Percentiles rank a stretch among this genome's conserved stretches.
These are phyloP conservation scores for Ara ararauna DNA, from an alignment of 2,797 vertebrate genomes.

Conservation along the genomic window DNA sequence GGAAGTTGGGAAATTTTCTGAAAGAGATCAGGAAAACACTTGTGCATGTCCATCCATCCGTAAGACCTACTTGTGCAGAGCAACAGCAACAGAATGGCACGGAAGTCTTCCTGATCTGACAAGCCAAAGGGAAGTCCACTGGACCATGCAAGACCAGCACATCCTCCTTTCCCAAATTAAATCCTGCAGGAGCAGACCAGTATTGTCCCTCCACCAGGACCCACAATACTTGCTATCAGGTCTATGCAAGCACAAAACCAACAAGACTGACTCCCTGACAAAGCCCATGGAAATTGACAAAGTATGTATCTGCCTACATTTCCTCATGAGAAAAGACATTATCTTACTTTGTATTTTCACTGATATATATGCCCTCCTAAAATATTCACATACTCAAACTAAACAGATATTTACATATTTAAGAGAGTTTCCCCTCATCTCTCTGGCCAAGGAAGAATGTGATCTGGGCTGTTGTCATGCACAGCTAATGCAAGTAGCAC, in stretches of 20 bases:
- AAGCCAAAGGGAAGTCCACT: background rate
- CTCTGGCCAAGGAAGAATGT: background rate
- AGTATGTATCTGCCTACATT: accelerated
- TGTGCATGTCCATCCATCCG: background rate
- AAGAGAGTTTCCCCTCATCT: background rate
- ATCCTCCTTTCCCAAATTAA: background rate
- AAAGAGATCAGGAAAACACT: background rate
- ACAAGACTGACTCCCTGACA: background rate
- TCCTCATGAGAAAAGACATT: background rate
- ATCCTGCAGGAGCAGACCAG: background rate
- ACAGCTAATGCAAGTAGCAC: background rate
- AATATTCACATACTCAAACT: background rate
- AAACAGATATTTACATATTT: background rate
- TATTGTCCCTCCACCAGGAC: background rate
- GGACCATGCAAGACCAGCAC: background rate
- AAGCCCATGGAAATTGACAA: background rate
- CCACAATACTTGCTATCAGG: background rate
- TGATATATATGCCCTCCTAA: background rate
- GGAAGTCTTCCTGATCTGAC: background rate
- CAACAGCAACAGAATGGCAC: background rate
- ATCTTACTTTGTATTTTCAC: background rate
- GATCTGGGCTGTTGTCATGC: accelerated
- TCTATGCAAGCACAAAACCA: background rate
- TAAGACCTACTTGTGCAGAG: background rate
- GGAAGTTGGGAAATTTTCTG: background rate